Conservation (phyloP, 1,140 invertebrate genomes). For the Drosophila littoralis region DNA sequence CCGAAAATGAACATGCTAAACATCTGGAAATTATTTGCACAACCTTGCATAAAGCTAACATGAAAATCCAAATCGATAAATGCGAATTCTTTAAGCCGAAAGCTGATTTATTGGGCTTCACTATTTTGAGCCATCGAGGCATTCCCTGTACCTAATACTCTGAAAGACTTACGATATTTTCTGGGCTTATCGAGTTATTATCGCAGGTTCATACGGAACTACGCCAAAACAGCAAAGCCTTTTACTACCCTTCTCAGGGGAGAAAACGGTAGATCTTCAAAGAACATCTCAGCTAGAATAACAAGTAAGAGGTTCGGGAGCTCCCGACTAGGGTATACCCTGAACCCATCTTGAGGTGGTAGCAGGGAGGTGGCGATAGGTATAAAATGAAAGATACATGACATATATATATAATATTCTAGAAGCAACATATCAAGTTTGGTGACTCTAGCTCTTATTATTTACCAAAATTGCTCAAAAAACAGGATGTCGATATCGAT, state of each 20-base stretch:
- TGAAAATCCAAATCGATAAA: neutral
- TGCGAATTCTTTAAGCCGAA: neutral
- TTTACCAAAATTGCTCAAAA: too few relatives aligned
- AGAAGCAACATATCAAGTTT: too few relatives aligned
- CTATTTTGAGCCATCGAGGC: neutral
- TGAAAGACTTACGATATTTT: neutral
- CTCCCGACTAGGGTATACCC: too few relatives aligned
- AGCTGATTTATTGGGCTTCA: slow-evolving; percentile 2
- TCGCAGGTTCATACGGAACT: neutral
- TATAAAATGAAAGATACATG: too few relatives aligned
- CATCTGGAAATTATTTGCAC: too few relatives aligned
- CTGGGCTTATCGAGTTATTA: neutral
- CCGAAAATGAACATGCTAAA: neutral
- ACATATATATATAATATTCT: too few relatives aligned
- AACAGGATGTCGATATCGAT: too few relatives aligned
- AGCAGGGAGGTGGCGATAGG: too few relatives aligned
- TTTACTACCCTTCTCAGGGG: neutral
- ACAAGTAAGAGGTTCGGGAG: too few relatives aligned
- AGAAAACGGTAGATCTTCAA: too few relatives aligned
- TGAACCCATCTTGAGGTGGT: too few relatives aligned
- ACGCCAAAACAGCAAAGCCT: neutral
- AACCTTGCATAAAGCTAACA: neutral
- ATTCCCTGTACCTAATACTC: neutral
- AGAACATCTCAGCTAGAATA: neutral
- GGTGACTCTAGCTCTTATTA: too few relatives aligned